phyloP scores from a whole-genome alignment of 2,113 vertebrate species.

The Trematomus loennbergii region DNA sequence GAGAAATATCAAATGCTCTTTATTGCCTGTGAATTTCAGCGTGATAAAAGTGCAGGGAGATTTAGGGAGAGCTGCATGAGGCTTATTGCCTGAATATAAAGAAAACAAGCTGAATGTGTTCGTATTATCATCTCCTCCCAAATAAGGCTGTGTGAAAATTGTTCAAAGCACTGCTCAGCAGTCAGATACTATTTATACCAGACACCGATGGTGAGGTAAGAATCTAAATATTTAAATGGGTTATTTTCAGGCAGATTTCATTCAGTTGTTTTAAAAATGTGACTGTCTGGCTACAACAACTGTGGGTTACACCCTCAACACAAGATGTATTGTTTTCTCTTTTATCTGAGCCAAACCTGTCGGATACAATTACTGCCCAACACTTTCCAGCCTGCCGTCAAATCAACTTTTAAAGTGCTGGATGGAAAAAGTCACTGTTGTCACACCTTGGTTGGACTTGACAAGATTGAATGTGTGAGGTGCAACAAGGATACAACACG shows the following conservation, averaged over 20 bases:
- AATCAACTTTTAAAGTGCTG: constrained; percentile 42
- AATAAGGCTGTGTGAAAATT: constrained; percentile 33
- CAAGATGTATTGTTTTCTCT: constrained; percentile 23
- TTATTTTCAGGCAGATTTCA: constrained; percentile 71
- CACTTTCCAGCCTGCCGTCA: constrained; percentile 33
- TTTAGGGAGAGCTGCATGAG: constrained; percentile 56
- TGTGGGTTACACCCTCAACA: constrained; percentile 55
- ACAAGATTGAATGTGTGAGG: constrained; percentile 29
- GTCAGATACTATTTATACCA: constrained; percentile 78
- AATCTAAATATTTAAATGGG: constrained; percentile 72
- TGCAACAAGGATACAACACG: neutral
- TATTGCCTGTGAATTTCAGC: constrained; percentile 61
- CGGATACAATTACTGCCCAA: constrained; percentile 42
- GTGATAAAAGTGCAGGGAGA: constrained; percentile 56
- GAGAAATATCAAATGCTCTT: constrained; percentile 70
- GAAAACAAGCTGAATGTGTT: constrained; percentile 56
- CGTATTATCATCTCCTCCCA: constrained; percentile 41
- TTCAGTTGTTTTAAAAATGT: constrained; percentile 53
- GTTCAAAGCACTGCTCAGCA: constrained; percentile 66
- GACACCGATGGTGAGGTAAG: constrained; percentile 42
- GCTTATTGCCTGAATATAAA: constrained; percentile 46
- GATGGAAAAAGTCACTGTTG: constrained; percentile 20
- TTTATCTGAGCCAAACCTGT: constrained; percentile 55
- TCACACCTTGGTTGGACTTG: constrained; percentile 31
- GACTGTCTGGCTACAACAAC: constrained; percentile 52